A percentile compares a stretch with the other conserved stretches of the same genome.
phyloP scores from a whole-genome alignment of 1,140 invertebrate species.

The Drosophila kurseongensis region DNA sequence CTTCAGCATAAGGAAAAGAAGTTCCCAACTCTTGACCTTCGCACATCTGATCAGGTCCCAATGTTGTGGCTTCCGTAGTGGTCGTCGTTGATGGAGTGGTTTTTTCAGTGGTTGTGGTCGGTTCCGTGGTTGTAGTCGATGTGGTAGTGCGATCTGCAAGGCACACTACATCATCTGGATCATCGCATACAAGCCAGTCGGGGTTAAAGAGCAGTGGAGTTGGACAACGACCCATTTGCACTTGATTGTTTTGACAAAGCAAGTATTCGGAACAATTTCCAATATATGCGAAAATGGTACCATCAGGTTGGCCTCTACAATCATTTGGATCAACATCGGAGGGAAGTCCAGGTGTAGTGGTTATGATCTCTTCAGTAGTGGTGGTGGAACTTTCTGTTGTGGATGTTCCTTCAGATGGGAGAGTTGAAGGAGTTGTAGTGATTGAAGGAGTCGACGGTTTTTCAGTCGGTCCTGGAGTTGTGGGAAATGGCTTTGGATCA shows the following conservation, averaged over 20 bases:
- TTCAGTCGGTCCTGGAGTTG: slow-evolving; percentile 14
- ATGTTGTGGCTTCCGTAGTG: slow-evolving; percentile 29
- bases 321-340: slow-evolving; percentile 50
- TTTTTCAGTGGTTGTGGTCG: slow-evolving; percentile 33
- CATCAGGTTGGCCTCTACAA: slow-evolving; percentile 32
- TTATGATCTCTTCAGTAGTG: slow-evolving; percentile 16
- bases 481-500: slow-evolving; percentile 41
- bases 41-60: slow-evolving; percentile 58
- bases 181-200: slow-evolving; percentile 53
- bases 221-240: slow-evolving; percentile 46
- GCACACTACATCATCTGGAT: slow-evolving; percentile 50
- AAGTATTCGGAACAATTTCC: slow-evolving; percentile 65
- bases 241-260: slow-evolving; percentile 41
- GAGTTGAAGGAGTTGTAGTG: slow-evolving; percentile 6
- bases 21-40: slow-evolving; percentile 5
- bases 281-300: slow-evolving; percentile 47
- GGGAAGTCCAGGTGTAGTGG: slow-evolving; percentile 47
- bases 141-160: slow-evolving; percentile 63
- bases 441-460: slow-evolving; percentile 7
- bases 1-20: slow-evolving; percentile 48
- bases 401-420: slow-evolving; percentile 1
- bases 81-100: slow-evolving; percentile 29
- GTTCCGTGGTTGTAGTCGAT: slow-evolving; percentile 28
- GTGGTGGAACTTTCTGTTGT: slow-evolving; percentile 11
- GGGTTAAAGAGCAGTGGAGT: slow-evolving; percentile 58